phyloP scores from a whole-genome alignment of 64 coral and sea anemone species.

The Porites lutea region DNA sequence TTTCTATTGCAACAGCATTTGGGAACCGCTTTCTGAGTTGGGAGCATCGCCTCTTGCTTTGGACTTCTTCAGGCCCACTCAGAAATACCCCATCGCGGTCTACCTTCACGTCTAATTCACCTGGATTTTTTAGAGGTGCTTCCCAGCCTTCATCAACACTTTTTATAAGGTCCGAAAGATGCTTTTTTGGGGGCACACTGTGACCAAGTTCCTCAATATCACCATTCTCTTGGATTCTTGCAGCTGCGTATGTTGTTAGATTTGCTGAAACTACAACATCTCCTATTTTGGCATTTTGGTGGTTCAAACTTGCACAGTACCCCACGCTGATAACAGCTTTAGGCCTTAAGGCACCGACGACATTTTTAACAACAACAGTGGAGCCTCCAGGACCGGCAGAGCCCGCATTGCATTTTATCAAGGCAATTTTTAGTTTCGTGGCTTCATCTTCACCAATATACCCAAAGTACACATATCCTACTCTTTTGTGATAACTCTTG shows the following conservation, averaged over 20 bases:
- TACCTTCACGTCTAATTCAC: neutral
- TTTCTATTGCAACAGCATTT: slow-evolving; percentile 32
- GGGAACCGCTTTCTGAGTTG: slow-evolving; percentile 6
- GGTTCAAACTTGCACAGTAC: neutral
- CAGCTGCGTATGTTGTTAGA: neutral
- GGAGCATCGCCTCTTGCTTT: neutral
- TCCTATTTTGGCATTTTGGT: neutral
- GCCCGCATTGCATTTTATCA: neutral
- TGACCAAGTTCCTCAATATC: neutral
- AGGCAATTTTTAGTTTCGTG: neutral
- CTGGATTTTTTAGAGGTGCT: slow-evolving; percentile 8
- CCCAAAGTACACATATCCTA: slow-evolving; percentile 17
- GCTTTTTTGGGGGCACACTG: neutral
- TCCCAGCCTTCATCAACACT: slow-evolving; percentile 1
- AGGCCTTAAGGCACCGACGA: neutral
- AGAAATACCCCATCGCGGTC: slow-evolving; percentile 12
- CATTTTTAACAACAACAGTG: neutral
- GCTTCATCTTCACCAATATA: neutral
- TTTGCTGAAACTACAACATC: slow-evolving; percentile 16
- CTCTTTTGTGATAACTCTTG: neutral
- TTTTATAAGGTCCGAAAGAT: neutral
- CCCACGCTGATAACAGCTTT: slow-evolving; percentile 17
- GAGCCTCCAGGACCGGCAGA: neutral
- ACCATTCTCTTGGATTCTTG: neutral
- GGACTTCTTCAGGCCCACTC: slow-evolving; percentile 46